Evolutionary conservation across 2,888 invertebrate genomes (phyloP), one percentile per base, ranked within the genome.

Genomic region (Podabrus alpinus): DNA sequence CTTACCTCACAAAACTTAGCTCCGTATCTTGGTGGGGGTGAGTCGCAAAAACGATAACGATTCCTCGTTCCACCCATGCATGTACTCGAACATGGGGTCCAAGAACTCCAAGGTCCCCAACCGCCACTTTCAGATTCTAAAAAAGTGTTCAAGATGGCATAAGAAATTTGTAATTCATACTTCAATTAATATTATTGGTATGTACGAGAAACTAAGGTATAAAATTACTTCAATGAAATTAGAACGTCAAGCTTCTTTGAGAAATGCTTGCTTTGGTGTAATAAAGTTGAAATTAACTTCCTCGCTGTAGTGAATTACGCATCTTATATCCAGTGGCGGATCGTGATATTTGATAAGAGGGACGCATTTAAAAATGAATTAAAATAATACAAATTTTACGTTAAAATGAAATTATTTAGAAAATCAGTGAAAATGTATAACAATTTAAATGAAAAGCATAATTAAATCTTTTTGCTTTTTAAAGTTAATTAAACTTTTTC

Each of bases 1-100:
- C 84, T 85, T 88, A 95, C 95, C 91, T 95, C 93, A 84, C 97
- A 97, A 87, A 94, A 96, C 85, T 94, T 94, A 11, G 96, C 95
- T 0, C 96, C 96, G 83, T 96, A 95, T 61, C 94, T 91, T 0
- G 97, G 96, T 0, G 95, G 94, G 0, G 97, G 97, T 0, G 93
- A 94, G 86, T 96, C 95, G 84, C 97, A 97, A 88, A 95, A 94
- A 80, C 97, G 91, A 86, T 95, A 95, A 15, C 97, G 91, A 85
- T 93, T 95, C 77, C 93, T 91, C 15, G 93, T 94, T 0, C 96
- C 96, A 68, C 93, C 93, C 62, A 92, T 89, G 83, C 93, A 93
- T 74, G 93, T 93, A 77, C 91, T 92, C 1, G 94, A 94, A 84
- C 97, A 96, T 0, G 93, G 91, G 0, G 95, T 94, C 97, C 97